Evolutionary conservation across 2,888 invertebrate genomes (phyloP), one percentile per base, ranked within the genome.

Genomic region (Stenurella melanura): DNA sequence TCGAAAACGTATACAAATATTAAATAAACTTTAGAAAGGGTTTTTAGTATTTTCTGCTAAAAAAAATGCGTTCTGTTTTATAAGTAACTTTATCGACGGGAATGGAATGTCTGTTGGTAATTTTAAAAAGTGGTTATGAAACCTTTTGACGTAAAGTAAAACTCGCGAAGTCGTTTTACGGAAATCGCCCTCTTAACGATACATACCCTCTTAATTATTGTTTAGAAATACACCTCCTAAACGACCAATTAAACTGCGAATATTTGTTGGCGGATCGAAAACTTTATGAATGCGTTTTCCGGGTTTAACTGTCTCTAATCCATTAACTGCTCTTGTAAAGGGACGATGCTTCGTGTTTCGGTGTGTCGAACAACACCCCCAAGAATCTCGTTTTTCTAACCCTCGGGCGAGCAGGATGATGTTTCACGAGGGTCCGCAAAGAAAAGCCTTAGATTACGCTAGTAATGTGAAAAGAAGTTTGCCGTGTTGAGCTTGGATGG

Each of bases 181-280:
- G n/a, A 6, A 50, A 7, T n/a, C 50, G n/a, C n/a, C 50, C 50
- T 50, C 6, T 50, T 50, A 50, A 15, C 50, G 50, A 10, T 21
- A 21, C 11, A 19, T 15, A 19, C 58, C 21, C 58, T 21, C 58
- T 21, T 58, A 58, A 58, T 58, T 58, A 58, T 58, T 11, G 12
- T 58, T 58, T 19, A 19, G 12, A 42, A 63, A 63, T 17, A 66
- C 64, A 50, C 42, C 21, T 38, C 42, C 10, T 42, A 42, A 66
- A 19, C 42, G 42, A 21, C 19, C 64, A 66, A 50, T 66, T 66
- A 66, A 66, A 19, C 64, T 19, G 64, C 18, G 18, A 66, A 66
- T 66, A 21, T 19, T 66, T 64, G 38, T 38, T 42, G 18, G 64
- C 10, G 15, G 19, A 7, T 7, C 64, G 10, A 66, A 66, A 66